Conservation (phyloP, 2,797 vertebrate species). For the Labeo calbasu region DNA sequence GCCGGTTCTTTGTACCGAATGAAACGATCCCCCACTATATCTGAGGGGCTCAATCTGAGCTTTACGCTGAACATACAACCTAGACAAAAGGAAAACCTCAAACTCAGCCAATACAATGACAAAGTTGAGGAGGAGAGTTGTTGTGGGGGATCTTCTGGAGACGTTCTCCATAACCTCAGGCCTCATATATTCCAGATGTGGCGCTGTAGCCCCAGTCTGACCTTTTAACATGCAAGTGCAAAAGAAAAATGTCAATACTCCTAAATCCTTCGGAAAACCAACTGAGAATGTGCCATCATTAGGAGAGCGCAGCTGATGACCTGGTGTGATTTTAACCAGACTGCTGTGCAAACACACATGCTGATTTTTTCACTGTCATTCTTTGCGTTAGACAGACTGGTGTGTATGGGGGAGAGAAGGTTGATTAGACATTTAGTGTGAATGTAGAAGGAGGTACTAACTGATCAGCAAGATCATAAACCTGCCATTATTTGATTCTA, state of each 20-base stretch:
- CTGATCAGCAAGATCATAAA: constrained; percentile 8
- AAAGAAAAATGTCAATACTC: constrained; percentile 71
- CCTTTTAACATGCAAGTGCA: constrained; percentile 70
- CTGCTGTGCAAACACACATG: constrained; percentile 66
- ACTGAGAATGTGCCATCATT: constrained; percentile 68
- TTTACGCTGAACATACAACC: constrained; percentile 1
- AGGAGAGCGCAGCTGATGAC: constrained; percentile 69
- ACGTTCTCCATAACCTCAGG: constrained; percentile 63
- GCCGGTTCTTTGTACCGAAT: constrained; percentile 48
- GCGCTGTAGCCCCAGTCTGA: constrained; percentile 64
- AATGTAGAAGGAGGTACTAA: constrained; percentile 25
- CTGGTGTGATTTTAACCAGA: constrained; percentile 67
- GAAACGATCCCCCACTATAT: neutral
- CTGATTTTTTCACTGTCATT: constrained; percentile 26
- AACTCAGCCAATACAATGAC: constrained; percentile 18
- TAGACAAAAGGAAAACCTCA: constrained; percentile 12
- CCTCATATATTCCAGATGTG: constrained; percentile 77
- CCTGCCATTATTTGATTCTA: neutral
- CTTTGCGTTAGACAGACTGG: constrained; percentile 12
- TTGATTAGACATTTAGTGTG: constrained; percentile 35
- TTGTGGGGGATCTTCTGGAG: constrained; percentile 37
- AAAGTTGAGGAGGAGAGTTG: neutral
- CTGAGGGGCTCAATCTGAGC: neutral
- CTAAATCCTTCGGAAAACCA: constrained; percentile 67
- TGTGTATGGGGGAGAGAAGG: neutral